Base-by-base conservation (phyloP, 2,113 vertebrate genomes). In the Physeter macrocephalus region DNA sequence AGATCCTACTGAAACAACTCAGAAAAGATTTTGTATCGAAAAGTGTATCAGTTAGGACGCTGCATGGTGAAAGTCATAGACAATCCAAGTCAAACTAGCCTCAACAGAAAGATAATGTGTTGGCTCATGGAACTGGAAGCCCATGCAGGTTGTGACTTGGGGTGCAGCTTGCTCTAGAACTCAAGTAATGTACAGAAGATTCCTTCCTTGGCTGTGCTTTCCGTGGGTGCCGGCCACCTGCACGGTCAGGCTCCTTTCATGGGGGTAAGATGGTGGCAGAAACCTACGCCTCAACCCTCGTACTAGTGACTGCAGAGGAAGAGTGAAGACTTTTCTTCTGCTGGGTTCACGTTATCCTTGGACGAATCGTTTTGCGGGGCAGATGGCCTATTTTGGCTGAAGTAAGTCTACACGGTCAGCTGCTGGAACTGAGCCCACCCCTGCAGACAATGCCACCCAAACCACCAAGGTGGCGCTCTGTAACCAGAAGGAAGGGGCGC, bases 21-120 rank as follows among this genome's bases (percentile, higher is more conserved):
- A 85, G 77, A 62, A 88, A 93, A 92, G 31, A 43, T 36, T 90
- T 82, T 90, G 18, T 29, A 34, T 91, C 72, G 14, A 27, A 57
- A 87, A 57, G 6, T 74, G 0, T 54, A n/a, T 43, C 29, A 64
- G 62, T 43, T 34, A 81, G 77, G 84, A 74, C 11, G 85, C 25
- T 64, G 25, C 18, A 31, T 20, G 12, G 27, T 54, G 20, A 66
- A 94, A 80, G 20, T 29, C 15, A 34, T 12, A 59, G 77, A 66
- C 83, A 71, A 92, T 20, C 20, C n/a, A 72, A 46, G 20, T 62
- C 29, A 57, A 67, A 92, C 25, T 57, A 54, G 36, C 36, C 78
- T 81, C 36, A 85, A 12, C 36, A 27, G 31, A 59, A 36, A 88
- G 25, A 49, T 49, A 61, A 34, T 31, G 11, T 6, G 34, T n/a